Evolutionary conservation across 2,113 vertebrate genomes (phyloP).

Genomic region (Dipodomys stephensi): DNA sequence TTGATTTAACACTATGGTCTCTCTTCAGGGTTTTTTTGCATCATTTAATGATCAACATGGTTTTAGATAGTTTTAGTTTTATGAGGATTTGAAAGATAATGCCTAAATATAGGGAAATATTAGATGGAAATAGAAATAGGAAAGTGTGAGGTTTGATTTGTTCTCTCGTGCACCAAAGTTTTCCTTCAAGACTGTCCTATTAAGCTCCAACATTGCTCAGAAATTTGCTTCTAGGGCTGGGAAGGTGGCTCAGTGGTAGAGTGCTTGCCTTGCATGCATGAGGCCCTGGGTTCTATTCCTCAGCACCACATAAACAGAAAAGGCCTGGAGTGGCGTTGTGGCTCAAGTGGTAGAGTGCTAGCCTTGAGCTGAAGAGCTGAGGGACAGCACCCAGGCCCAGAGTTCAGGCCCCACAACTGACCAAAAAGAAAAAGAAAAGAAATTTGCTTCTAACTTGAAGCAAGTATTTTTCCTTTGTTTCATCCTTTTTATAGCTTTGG

Average conservation of each 20-base stretch:
- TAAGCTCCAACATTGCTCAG: neutral
- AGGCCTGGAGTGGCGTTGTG: no score
- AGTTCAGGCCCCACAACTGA: no score
- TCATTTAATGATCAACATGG: neutral
- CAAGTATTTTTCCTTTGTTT: neutral
- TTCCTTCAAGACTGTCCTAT: neutral
- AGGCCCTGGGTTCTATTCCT: no score
- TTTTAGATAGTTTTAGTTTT: conserved; percentile 17
- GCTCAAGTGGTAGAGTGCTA: no score
- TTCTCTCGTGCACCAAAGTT: neutral
- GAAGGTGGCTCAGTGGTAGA: no score
- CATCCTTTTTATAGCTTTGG: neutral
- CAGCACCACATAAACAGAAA: no score
- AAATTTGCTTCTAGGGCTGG: neutral
- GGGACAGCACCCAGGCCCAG: no score
- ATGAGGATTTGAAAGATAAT: neutral
- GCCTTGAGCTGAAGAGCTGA: no score
- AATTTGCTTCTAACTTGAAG: neutral
- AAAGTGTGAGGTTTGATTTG: neutral
- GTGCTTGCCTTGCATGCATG: no score
- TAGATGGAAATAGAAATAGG: conserved; percentile 13
- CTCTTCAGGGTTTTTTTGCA: neutral
- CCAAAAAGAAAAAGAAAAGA: neutral
- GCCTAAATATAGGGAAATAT: conserved; percentile 9
- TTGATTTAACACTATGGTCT: neutral